Base-by-base conservation (phyloP, 2,797 vertebrate species). In the Trachops cirrhosus region DNA sequence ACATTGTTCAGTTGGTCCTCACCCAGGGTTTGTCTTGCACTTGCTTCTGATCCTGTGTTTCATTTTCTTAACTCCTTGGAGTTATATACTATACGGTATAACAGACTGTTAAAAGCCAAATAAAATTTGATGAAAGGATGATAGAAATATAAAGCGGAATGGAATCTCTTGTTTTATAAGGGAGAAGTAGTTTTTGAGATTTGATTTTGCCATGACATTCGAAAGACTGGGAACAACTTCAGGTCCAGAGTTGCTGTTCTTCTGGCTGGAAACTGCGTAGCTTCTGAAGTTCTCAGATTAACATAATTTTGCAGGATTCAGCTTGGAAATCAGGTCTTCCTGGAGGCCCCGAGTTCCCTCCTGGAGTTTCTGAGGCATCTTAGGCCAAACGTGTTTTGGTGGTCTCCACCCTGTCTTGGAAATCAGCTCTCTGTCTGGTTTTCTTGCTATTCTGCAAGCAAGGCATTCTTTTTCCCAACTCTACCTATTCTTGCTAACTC, bases 11-110 rank as follows among this genome's bases (percentile, higher is more conserved):
- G 41, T 41, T 82, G 26, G 10, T 68, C 39, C 24, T 46, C 34
- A 21, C 46, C 75, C 46, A 52, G 54, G 4, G 41, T 68, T 90
- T 46, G 21, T 39, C 19, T 3, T 6, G 26, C 3, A 52, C 29
- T 68, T 62, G 37, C 52, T 96, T 75, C 70, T 94, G 34, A 64
- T 48, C 19, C 24, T 91, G 39, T 29, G 46, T 88, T 96, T 77
- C 39, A 57, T 46, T 86, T 80, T 37, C 80, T 84, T 79, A 74
- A 80, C 71, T 62, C 18, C 79, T 89, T 67, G 26, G 82, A 91
- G 52, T 41, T 71, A 68, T 1, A 70, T 10, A 54, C 3, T n/a
- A 9, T 7, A 46, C 14, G 15, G n/a, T n/a, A 44, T 11, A 67
- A 54, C 16, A 79, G 24, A 64, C 22, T 44, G 64, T 48, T 83